Conservation (phyloP, 2,113 vertebrate species). For the Phocoena phocoena region DNA sequence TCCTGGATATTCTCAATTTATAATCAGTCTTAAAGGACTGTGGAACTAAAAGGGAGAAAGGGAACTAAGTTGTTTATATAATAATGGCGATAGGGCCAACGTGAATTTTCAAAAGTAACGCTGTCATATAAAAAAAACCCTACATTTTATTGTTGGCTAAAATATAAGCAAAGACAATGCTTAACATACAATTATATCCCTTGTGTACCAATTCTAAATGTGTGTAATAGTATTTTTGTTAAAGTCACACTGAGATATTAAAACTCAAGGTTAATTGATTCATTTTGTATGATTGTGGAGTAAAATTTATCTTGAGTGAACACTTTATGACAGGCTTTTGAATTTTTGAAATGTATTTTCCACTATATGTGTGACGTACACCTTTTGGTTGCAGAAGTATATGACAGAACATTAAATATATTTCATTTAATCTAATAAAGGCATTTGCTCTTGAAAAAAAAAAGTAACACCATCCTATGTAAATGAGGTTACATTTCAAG, state of each 20-base stretch:
- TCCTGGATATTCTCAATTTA: slow-evolving; percentile 60
- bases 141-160: slow-evolving; percentile 35
- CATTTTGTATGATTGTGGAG: not conserved
- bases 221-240: not conserved
- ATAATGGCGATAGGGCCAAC: slow-evolving; percentile 34
- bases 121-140: not conserved
- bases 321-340: not conserved
- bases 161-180: slow-evolving; percentile 27
- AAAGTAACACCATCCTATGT: not conserved
- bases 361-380: not conserved
- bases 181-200: not conserved
- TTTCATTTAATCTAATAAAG: not conserved
- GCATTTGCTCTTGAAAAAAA: not conserved
- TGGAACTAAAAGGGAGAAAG: slow-evolving; percentile 63
- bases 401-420: not conserved
- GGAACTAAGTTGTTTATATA: slow-evolving; percentile 61
- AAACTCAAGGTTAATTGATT: not conserved
- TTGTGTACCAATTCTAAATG: not conserved
- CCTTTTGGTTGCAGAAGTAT: not conserved
- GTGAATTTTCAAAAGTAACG: slow-evolving; percentile 55
- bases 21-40: slow-evolving; percentile 52
- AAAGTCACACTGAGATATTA: not conserved
- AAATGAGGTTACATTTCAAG: slow-evolving; percentile 56
- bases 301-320: not conserved
- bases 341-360: slow-evolving; percentile 7